Base-by-base conservation (phyloP, 30 jellyfish, hydroid and myxozoan genomes). In the Turritopsis dohrnii region DNA sequence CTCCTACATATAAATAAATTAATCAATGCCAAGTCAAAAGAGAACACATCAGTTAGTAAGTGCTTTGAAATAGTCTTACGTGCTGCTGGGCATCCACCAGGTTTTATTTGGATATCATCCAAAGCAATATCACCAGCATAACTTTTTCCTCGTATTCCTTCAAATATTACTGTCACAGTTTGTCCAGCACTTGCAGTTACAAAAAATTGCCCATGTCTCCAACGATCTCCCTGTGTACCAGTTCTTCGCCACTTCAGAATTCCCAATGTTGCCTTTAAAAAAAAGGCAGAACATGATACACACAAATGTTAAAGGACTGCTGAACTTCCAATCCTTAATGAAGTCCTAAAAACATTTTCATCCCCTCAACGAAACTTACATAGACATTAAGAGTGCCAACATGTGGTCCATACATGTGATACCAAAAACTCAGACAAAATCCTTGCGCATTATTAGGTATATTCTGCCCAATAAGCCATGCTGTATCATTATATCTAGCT, bases 391-490 rank as follows among this genome's bases (percentile, higher is more conserved):
- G 84, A 1, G 90, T 27, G 53, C 95, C 95, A 79, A 86, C 99
- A 80, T 94, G 99, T 71, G 99, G 99, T 25, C 99, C 99, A 80
- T 79, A 94, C 99, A 94, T 94, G 76, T 94, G 99, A 80, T 94
- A 94, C 96, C 96, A 94, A 86, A 94, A 94, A 66, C 97, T 88
- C 54, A 94, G 66, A 60, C 99, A 94, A 54, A 77, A 85, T 20
- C 95, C 96, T n/a, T 87, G 88, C 1, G 90, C 28, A 22, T 89
- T 79, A 30, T 18, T 31, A 1, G 71, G 26, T 18, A 19, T 53
- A 25, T 69, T 41, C 22, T 82, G 83, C 24, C 30, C 31, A 28
- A 86, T 29, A 27, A 94, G 84, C 87, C 89, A 88, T 22, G 99
- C 91, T 27, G 99, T 88, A 31, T 94, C 99, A 54, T 94, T 94